A percentile compares a stretch with the other conserved stretches of the same genome.
Conservation (phyloP, 1,140 invertebrate genomes). For the Drosophila orena region DNA sequence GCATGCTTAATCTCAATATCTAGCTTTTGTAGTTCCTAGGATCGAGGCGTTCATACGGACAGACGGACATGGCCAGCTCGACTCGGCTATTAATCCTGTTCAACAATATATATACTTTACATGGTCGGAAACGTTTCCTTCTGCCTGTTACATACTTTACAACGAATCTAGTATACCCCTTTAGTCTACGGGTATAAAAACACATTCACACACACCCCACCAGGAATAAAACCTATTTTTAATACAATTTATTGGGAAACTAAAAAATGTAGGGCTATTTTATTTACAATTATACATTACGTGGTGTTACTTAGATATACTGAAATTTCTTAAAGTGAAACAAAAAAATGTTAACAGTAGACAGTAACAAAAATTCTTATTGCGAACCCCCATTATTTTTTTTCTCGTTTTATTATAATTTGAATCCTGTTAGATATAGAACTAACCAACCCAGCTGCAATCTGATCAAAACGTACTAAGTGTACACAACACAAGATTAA, state of each 20-base stretch:
- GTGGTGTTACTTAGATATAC: constrained; percentile 21
- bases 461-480: constrained; percentile 4
- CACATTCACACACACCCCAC: no score
- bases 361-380: constrained; percentile 39
- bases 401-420: not conserved
- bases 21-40: no score
- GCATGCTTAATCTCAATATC: no score
- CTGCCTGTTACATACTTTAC: no score
- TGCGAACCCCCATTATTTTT: not conserved
- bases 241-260: not conserved
- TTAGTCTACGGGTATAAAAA: no score
- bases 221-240: no score
- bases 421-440: constrained; percentile 1
- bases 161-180: no score
- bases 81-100: no score
- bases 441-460: constrained; percentile 3
- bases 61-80: no score
- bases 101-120: no score
- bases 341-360: constrained; percentile 37
- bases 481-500: not conserved
- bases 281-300: constrained; percentile 70
- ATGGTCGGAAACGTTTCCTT: no score
- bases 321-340: constrained; percentile 25
- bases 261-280: constrained; percentile 45
- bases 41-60: no score